Percentiles rank a stretch among this genome's conserved stretches.
Conservation (phyloP, 2,797 vertebrate genomes). For the Sciurus carolinensis region DNA sequence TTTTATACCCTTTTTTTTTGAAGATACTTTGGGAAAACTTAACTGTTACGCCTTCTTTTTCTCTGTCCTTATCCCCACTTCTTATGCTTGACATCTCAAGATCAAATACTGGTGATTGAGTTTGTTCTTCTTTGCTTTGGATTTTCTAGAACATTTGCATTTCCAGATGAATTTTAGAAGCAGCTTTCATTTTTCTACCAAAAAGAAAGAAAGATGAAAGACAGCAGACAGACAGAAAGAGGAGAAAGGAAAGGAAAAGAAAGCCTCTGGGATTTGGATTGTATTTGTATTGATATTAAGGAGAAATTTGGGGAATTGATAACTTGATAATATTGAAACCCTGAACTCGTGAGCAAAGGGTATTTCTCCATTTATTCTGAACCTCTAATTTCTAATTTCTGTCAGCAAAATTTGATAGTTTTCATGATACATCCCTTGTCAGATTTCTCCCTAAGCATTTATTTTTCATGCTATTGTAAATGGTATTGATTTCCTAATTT, state of each 20-base stretch:
- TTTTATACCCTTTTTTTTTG: not conserved
- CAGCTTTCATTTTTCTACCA: not conserved
- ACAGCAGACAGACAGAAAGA: too few relatives aligned
- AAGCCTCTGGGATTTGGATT: not conserved
- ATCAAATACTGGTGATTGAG: not conserved
- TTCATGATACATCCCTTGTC: not conserved
- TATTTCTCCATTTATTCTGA: not conserved
- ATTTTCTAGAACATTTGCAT: not conserved
- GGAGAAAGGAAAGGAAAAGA: too few relatives aligned
- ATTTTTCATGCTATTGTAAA: not conserved
- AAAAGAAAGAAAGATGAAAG: not conserved
- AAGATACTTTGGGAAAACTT: not conserved
- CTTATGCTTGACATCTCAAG: not conserved
- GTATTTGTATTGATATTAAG: not conserved
- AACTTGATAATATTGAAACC: not conserved
- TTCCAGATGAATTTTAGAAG: conserved; percentile 1
- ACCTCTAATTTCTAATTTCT: not conserved
- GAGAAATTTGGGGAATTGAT: not conserved
- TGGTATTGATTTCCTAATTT: not conserved
- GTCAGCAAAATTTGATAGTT: not conserved
- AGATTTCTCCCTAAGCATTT: not conserved
- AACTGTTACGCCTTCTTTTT: not conserved
- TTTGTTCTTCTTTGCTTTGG: not conserved
- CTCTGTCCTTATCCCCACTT: not conserved
- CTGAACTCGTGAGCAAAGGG: not conserved